phyloP scores from a whole-genome alignment of 2,888 invertebrate species.

The Torymus texanus region DNA sequence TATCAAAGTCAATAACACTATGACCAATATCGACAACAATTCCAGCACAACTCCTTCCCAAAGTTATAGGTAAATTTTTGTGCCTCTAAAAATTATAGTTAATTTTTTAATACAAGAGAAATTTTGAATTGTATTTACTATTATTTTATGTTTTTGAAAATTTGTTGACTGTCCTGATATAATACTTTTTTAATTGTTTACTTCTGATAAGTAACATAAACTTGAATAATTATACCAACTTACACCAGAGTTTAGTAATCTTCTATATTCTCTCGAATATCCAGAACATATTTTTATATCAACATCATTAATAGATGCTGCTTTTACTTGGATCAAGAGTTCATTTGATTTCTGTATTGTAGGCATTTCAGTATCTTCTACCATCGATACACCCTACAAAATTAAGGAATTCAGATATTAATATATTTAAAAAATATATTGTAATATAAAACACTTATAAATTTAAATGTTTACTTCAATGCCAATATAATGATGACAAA shows the following conservation, averaged over 20 bases:
- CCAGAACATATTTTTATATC: constrained; percentile 80
- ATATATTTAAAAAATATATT: constrained; percentile 20
- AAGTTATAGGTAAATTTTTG: constrained; percentile 77
- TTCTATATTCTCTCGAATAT: constrained; percentile 76
- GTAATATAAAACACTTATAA: neutral
- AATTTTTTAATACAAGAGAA: neutral
- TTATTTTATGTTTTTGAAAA: neutral
- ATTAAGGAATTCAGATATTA: neutral
- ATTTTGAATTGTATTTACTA: neutral
- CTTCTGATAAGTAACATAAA: neutral
- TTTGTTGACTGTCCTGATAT: no score
- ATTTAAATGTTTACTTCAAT: constrained; percentile 71
- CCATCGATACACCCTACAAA: constrained; percentile 76
- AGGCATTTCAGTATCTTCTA: constrained; percentile 78
- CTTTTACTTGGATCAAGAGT: constrained; percentile 79
- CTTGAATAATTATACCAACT: constrained; percentile 53
- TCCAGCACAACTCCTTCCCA: constrained; percentile 81
- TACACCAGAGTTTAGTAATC: constrained; percentile 72
- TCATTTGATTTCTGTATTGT: constrained; percentile 77
- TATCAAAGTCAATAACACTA: constrained; percentile 78
- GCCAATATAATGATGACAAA: constrained; percentile 75
- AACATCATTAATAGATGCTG: constrained; percentile 78
- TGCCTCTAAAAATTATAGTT: constrained; percentile 67
- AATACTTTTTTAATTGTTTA: no score
- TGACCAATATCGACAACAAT: constrained; percentile 79